These are phyloP conservation scores for Pogonocherus hispidulus DNA, from an alignment of 2,888 invertebrate species.

Conservation along the genomic window DNA sequence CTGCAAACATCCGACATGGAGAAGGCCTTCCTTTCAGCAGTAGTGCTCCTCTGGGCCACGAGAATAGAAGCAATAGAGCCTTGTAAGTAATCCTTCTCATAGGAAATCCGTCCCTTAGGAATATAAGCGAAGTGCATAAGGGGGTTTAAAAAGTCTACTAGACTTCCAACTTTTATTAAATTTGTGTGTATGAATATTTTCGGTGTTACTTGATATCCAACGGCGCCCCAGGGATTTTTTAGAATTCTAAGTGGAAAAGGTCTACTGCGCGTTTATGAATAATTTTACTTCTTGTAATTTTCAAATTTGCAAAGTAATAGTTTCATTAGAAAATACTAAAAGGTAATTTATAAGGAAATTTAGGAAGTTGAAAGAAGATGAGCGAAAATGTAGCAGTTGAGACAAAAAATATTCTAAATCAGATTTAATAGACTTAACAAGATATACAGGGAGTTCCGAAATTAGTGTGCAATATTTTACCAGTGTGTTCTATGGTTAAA, in stretches of 20 bases:
- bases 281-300: neutral
- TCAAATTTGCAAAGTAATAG: neutral
- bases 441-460: no score
- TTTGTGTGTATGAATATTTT: constrained; percentile 28
- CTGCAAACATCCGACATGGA: constrained; percentile 48
- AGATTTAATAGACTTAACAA: no score
- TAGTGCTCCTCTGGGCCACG: constrained; percentile 51
- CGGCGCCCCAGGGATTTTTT: neutral
- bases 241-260: neutral
- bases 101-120: constrained; percentile 19
- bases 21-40: constrained; percentile 47
- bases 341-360: no score
- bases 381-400: no score
- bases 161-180: constrained; percentile 49
- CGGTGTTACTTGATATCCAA: constrained; percentile 1
- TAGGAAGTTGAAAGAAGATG: no score
- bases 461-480: no score
- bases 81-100: constrained; percentile 58
- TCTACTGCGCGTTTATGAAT: neutral
- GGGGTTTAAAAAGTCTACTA: constrained; percentile 7
- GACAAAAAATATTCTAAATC: no score
- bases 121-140: constrained; percentile 16
- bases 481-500: no score
- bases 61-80: constrained; percentile 60
- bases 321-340: neutral